A percentile compares a stretch with the other conserved stretches of the same genome.
These are phyloP conservation scores for Thyatira batis DNA, from an alignment of 2,888 invertebrate species.

Conservation along the genomic window DNA sequence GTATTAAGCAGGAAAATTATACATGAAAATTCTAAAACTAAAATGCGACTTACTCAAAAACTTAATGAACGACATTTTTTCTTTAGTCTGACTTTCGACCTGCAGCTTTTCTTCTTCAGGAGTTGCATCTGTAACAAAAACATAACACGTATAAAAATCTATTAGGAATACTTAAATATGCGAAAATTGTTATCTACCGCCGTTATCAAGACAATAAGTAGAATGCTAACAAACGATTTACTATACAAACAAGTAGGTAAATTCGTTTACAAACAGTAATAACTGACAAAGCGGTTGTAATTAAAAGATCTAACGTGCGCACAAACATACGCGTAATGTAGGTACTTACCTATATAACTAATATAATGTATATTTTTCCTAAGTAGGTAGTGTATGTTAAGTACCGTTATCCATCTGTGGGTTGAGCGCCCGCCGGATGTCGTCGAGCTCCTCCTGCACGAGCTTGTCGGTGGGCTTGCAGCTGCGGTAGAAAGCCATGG, in stretches of 20 bases:
- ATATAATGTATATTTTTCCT: no score
- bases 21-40: neutral
- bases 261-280: neutral
- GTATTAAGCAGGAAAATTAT: no score
- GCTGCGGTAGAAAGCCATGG: constrained; percentile 55
- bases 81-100: constrained; percentile 7
- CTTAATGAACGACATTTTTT: constrained; percentile 38
- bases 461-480: constrained; percentile 41
- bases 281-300: neutral
- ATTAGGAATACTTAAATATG: no score
- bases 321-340: neutral
- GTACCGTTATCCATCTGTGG: constrained; percentile 39
- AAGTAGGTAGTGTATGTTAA: no score
- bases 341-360: no score
- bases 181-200: no score
- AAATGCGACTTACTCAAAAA: constrained; percentile 48
- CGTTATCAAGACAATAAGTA: neutral
- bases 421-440: constrained; percentile 39
- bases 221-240: neutral
- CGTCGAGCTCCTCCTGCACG: constrained; percentile 46
- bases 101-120: constrained; percentile 43
- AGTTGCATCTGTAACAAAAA: constrained; percentile 27
- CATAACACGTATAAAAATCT: no score
- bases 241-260: neutral
- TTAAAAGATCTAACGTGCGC: neutral